Base-by-base conservation (phyloP, 2,113 vertebrate species). In the Balaenoptera acutorostrata region DNA sequence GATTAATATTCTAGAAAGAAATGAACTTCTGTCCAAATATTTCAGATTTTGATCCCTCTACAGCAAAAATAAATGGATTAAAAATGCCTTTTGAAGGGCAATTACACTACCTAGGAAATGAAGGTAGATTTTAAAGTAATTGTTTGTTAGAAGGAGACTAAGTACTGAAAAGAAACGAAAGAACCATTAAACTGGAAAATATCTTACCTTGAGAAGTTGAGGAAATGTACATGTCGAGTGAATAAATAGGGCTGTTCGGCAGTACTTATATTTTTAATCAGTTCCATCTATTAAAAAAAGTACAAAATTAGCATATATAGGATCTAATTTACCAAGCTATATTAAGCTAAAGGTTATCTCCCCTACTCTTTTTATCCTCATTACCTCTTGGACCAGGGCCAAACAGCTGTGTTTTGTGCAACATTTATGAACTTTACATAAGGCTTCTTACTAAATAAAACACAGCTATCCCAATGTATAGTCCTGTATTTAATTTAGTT, bases 211-310 rank as follows among this genome's bases (percentile, higher is more conserved):
- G 99, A 99, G 96, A 99, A 99, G 98, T 99, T 99, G 98, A 99
- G 99, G 98, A 99, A 99, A 98, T 99, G 99, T 98, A 99, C 99
- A 31, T 99, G 99, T 95, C 99, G 99, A 57, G 99, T 99, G 98
- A 99, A 99, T 98, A 99, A 99, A 99, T 99, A 99, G 44, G 99
- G 99, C 97, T 99, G 99, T 77, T 99, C 99, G 88, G 99, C 99
- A 96, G 98, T 99, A 97, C 99, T 99, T 98, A 99, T 99, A 98
- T 99, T 99, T 98, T 99, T 99, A 99, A 99, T 99, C 98, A 99
- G 98, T 98, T 99, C 99, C 99, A 99, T 99, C 99, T 99, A 98
- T 98, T 98, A 98, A 98, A 97, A 97, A 88, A 98, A 96, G 81
- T 96, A 98, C 80, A 98, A 93, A 93, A 98, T 97, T 93, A 98